Evolutionary conservation across 2,797 vertebrate species (phyloP).

Genomic region (Peromyscus nudipes): DNA sequence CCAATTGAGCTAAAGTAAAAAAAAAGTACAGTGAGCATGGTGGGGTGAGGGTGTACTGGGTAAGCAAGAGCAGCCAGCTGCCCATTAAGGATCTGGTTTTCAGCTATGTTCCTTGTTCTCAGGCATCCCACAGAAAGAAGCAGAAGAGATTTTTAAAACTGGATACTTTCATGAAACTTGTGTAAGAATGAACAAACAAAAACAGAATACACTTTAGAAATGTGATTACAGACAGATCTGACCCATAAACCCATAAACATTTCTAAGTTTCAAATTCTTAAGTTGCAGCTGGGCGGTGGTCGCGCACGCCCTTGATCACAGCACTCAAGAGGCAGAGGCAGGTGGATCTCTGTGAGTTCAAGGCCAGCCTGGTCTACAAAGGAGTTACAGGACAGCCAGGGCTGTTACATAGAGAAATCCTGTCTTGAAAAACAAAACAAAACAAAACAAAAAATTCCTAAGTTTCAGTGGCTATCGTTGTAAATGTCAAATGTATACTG

Average conservation of each 20-base stretch:
- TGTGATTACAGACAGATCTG: slow-evolving; percentile 46
- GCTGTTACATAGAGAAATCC: neutral
- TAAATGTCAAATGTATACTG: slow-evolving; percentile 65
- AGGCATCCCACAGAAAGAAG: slow-evolving; percentile 52
- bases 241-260: slow-evolving; percentile 39
- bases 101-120: slow-evolving; percentile 67
- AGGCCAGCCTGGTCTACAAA: neutral
- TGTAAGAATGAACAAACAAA: slow-evolving; percentile 57
- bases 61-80: slow-evolving; percentile 65
- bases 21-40: slow-evolving; percentile 12
- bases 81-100: slow-evolving; percentile 68
- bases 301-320: neutral
- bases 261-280: slow-evolving; percentile 46
- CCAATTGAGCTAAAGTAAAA: slow-evolving; percentile 63
- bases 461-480: slow-evolving; percentile 27
- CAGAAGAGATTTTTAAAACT: slow-evolving; percentile 57
- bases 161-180: slow-evolving; percentile 62
- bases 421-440: neutral
- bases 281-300: neutral
- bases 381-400: neutral
- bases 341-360: neutral
- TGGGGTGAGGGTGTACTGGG: neutral
- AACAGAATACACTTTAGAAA: slow-evolving; percentile 54
- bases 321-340: neutral
- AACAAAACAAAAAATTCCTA: slow-evolving; percentile 14